These are phyloP conservation scores for Mustela nigripes DNA, from an alignment of 2,113 vertebrate genomes.

Conservation along the genomic window DNA sequence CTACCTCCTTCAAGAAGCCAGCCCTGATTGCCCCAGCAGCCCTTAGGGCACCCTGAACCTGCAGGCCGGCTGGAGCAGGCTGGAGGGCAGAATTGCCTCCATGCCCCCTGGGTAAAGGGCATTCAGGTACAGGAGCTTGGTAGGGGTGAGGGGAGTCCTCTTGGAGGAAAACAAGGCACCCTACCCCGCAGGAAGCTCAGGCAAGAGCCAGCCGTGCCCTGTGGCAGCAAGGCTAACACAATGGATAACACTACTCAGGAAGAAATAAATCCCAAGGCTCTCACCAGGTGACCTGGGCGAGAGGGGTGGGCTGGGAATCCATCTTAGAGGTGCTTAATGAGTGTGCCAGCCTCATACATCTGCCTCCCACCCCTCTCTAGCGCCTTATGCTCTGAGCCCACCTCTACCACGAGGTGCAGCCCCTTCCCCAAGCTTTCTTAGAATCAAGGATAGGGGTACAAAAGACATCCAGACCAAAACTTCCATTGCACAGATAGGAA, in stretches of 20 bases:
- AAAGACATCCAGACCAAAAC: background rate
- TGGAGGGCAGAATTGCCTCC: background rate
- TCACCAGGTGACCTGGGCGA: conserved; percentile 80
- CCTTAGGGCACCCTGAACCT: background rate
- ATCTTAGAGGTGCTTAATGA: conserved; percentile 86
- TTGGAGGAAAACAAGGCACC: background rate
- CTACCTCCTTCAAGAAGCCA: background rate
- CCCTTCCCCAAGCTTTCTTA: background rate
- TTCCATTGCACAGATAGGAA: background rate
- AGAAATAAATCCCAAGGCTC: conserved; percentile 85
- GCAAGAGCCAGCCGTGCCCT: background rate
- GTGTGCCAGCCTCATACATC: conserved; percentile 79
- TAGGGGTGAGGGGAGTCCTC: background rate
- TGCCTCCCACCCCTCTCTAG: conserved; percentile 50
- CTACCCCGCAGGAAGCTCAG: background rate
- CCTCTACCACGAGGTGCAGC: background rate
- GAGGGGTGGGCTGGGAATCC: conserved; percentile 70
- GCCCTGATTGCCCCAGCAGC: background rate
- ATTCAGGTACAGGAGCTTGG: background rate
- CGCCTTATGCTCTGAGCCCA: background rate
- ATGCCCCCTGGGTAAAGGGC: background rate
- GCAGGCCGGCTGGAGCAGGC: background rate
- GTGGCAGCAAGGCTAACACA: background rate
- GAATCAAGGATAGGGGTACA: background rate
- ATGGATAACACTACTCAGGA: conserved; percentile 81